phyloP scores from a whole-genome alignment of 2,113 vertebrate genomes.

The Proteles cristata region DNA sequence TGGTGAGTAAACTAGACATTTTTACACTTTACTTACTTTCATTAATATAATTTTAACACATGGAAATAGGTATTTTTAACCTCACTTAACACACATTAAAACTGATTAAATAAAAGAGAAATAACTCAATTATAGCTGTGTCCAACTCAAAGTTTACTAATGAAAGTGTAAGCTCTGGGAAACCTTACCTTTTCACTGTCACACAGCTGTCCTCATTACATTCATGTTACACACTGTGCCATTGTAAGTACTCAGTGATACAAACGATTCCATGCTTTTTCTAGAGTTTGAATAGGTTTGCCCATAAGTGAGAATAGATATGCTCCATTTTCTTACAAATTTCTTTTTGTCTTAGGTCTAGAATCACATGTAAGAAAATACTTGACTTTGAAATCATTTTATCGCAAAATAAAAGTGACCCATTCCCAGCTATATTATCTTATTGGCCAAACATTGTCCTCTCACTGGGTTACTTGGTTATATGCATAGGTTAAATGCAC shows the following conservation, averaged over 20 bases:
- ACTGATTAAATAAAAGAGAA: background rate
- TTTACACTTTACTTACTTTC: background rate
- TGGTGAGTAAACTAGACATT: background rate
- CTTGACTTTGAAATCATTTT: background rate
- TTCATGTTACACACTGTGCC: background rate
- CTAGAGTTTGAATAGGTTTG: background rate
- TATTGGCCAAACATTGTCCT: background rate
- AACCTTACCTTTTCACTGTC: too few species aligned
- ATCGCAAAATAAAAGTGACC: background rate
- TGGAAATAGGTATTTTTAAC: background rate
- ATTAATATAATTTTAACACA: background rate
- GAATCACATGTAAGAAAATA: background rate
- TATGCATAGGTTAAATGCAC: background rate
- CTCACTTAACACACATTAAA: background rate
- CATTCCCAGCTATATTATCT: background rate
- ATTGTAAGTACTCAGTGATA: too few species aligned
- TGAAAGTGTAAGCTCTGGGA: background rate
- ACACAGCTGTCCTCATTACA: background rate
- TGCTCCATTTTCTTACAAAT: background rate
- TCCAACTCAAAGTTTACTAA: background rate
- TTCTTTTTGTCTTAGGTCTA: background rate
- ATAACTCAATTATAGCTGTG: background rate
- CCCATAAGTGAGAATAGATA: background rate
- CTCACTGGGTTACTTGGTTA: background rate
- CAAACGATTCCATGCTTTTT: accelerated